These are phyloP conservation scores for Eretmochelys imbricata DNA, from an alignment of 2,113 vertebrate species.

Conservation along the genomic window DNA sequence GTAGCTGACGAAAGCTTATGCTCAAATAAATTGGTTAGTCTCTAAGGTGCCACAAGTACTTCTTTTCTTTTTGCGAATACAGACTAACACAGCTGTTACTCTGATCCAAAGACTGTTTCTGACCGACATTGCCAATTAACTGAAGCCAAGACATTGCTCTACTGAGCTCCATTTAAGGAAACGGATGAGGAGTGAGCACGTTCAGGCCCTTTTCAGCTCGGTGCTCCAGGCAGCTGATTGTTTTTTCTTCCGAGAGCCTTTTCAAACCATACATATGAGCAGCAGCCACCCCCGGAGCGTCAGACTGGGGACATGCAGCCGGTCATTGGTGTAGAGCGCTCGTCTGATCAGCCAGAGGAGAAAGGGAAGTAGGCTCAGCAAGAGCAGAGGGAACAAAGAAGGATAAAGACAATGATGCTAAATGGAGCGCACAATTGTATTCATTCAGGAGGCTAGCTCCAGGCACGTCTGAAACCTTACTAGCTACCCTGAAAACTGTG, in stretches of 20 bases:
- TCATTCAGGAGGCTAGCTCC: not conserved
- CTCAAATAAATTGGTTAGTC: too few relatives aligned
- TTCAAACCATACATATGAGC: not conserved
- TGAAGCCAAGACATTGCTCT: not conserved
- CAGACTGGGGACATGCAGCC: not conserved
- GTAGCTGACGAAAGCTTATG: too few relatives aligned
- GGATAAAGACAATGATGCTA: not conserved
- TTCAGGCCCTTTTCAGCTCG: not conserved
- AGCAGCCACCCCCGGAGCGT: not conserved
- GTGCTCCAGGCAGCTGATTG: not conserved
- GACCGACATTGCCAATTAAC: not conserved
- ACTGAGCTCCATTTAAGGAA: not conserved
- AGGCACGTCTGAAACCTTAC: not conserved
- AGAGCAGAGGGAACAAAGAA: not conserved
- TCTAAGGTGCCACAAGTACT: too few relatives aligned
- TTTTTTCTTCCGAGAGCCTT: not conserved
- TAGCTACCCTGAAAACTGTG: not conserved
- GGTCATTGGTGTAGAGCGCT: not conserved
- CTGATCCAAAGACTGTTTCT: fast-evolving
- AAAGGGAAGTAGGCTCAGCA: not conserved
- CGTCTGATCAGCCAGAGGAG: not conserved
- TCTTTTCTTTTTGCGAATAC: too few relatives aligned
- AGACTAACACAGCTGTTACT: too few relatives aligned
- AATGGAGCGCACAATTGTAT: not conserved
- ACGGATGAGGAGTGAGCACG: fast-evolving